phyloP scores from a whole-genome alignment of 2,888 invertebrate genomes.

The Gortyna flavago region DNA sequence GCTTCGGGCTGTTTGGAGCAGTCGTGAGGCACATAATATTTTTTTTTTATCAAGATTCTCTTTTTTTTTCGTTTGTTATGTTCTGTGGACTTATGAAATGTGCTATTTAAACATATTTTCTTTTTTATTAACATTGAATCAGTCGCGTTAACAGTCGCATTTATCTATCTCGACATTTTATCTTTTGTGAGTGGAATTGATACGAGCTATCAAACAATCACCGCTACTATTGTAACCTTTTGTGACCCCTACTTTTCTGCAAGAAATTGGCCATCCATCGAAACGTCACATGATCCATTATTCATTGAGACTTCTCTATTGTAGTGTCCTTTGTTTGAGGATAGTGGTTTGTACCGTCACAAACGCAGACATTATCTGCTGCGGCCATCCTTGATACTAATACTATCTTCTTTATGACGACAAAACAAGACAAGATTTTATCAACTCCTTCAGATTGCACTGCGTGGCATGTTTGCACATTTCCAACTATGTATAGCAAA shows the following conservation, averaged over 20 bases:
- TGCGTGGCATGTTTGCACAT: neutral
- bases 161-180: neutral
- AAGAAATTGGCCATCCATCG: conserved; percentile 7
- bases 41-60: neutral
- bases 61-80: neutral
- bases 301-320: conserved; percentile 18
- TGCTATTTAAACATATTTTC: neutral
- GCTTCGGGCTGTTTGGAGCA: neutral
- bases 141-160: neutral
- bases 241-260: conserved; percentile 4
- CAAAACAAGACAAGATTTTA: neutral
- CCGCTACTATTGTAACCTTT: conserved; percentile 7
- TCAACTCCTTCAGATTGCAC: neutral
- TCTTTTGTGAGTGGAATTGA: neutral
- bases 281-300: conserved; percentile 13
- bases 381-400: neutral
- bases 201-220: neutral
- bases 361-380: neutral
- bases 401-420: no score
- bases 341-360: neutral
- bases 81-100: neutral
- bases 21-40: neutral
- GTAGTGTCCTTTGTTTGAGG: conserved; percentile 2
- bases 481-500: neutral
- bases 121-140: neutral